Evolutionary conservation across 2,797 vertebrate species (phyloP).

Genomic region (Pygocentrus nattereri): DNA sequence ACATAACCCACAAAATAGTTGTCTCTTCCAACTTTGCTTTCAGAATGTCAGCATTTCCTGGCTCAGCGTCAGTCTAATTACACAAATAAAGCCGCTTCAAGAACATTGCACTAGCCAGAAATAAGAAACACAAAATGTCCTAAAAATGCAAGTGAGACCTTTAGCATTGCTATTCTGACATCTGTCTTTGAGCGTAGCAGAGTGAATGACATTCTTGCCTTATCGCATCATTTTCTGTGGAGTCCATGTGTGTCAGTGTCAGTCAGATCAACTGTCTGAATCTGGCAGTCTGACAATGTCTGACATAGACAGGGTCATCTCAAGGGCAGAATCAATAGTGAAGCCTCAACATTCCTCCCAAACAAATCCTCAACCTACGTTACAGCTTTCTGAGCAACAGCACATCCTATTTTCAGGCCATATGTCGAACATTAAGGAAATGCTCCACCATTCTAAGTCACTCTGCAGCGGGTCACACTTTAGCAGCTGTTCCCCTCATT

Average conservation of each 20-base stretch:
- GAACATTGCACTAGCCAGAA: not conserved
- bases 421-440: constrained; percentile 43
- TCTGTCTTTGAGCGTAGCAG: constrained; percentile 5
- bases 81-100: not conserved
- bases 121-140: not conserved
- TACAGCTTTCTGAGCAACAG: not conserved
- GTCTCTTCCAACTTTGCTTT: not conserved
- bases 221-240: constrained; percentile 29
- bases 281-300: constrained; percentile 30
- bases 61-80: not conserved
- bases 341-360: constrained; percentile 8
- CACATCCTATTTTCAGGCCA: constrained; percentile 13
- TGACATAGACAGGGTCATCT: constrained; percentile 47
- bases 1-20: not conserved
- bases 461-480: constrained; percentile 30
- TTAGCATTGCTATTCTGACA: constrained; percentile 20
- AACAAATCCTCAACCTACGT: constrained; percentile 29
- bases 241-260: constrained; percentile 39
- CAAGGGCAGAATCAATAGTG: constrained; percentile 43
- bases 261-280: constrained; percentile 16
- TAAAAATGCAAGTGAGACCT: not conserved
- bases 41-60: not conserved
- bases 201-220: constrained; percentile 41
- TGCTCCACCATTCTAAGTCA: constrained; percentile 12
- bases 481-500: constrained; percentile 42